A percentile compares a stretch with the other conserved stretches of the same genome.
Evolutionary conservation across 1,140 invertebrate species (phyloP).

Genomic region (Bombus breviceps): DNA sequence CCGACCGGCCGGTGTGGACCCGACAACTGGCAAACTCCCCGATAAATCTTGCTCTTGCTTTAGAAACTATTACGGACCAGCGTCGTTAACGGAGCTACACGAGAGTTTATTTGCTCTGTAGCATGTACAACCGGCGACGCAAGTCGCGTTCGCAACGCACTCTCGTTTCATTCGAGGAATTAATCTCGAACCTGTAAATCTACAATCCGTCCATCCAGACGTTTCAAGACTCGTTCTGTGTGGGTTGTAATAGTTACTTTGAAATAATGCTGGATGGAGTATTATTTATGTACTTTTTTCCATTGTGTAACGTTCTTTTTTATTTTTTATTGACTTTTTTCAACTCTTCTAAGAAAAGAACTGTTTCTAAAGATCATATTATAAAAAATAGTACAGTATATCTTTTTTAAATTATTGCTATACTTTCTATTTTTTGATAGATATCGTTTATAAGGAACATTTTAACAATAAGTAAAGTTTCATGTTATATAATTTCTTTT

Average conservation of each 20-base stretch:
- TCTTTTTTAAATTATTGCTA: neutral
- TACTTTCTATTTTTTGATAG: neutral
- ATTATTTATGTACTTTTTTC: neutral
- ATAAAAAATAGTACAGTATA: neutral
- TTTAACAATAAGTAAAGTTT: neutral
- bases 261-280: neutral
- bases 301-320: neutral
- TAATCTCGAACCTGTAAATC: slow-evolving; percentile 29
- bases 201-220: neutral
- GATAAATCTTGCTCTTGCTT: slow-evolving; percentile 58
- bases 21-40: slow-evolving; percentile 56
- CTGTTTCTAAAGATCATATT: neutral
- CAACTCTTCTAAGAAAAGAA: neutral
- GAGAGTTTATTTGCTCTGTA: slow-evolving; percentile 39
- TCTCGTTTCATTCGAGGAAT: slow-evolving; percentile 12
- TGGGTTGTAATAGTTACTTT: neutral
- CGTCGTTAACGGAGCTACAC: slow-evolving; percentile 32
- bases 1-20: slow-evolving; percentile 13
- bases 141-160: neutral
- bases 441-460: neutral
- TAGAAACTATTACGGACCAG: slow-evolving; percentile 36
- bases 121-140: slow-evolving; percentile 1
- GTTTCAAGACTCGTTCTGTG: neutral
- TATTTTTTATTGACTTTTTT: neutral
- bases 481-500: neutral